These are phyloP conservation scores for Cheilosia variabilis DNA, from an alignment of 2,888 invertebrate species.

Conservation along the genomic window DNA sequence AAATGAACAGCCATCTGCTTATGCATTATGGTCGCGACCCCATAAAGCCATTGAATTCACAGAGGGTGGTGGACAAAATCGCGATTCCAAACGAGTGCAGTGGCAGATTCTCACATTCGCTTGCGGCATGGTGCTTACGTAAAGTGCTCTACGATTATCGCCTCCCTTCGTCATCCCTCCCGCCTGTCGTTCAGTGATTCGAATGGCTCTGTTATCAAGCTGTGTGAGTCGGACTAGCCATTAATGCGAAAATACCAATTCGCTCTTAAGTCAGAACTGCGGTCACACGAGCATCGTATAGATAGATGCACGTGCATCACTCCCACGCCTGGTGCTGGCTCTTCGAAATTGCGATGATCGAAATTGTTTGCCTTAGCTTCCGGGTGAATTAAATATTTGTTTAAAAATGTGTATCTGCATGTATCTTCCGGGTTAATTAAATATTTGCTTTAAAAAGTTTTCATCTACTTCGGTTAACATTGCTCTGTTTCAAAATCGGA, in stretches of 20 bases:
- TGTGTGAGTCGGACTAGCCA: background rate
- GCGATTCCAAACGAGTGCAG: conserved; percentile 7
- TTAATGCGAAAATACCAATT: background rate
- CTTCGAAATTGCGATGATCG: background rate
- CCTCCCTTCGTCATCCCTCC: background rate
- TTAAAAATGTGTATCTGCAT: background rate
- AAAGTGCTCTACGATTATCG: conserved; percentile 25
- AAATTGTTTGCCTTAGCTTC: conserved; percentile 6
- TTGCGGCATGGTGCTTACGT: conserved; percentile 32
- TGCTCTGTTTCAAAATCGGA: background rate
- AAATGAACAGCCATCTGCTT: background rate
- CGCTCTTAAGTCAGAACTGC: too few species aligned
- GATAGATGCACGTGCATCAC: background rate
- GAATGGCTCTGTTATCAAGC: conserved; percentile 28
- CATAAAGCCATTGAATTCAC: conserved; percentile 5
- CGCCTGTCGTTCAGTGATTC: background rate
- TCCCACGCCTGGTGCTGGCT: background rate
- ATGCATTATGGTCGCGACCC: conserved; percentile 1
- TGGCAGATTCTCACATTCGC: conserved; percentile 3
- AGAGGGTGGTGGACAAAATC: background rate
- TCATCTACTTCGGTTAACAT: background rate
- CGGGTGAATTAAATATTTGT: conserved; percentile 17
- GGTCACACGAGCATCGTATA: too few species aligned
- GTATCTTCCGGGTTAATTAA: too few species aligned
- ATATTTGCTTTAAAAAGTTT: background rate